phyloP scores from a whole-genome alignment of 1,140 invertebrate genomes.

The Tetraneura akinire region DNA sequence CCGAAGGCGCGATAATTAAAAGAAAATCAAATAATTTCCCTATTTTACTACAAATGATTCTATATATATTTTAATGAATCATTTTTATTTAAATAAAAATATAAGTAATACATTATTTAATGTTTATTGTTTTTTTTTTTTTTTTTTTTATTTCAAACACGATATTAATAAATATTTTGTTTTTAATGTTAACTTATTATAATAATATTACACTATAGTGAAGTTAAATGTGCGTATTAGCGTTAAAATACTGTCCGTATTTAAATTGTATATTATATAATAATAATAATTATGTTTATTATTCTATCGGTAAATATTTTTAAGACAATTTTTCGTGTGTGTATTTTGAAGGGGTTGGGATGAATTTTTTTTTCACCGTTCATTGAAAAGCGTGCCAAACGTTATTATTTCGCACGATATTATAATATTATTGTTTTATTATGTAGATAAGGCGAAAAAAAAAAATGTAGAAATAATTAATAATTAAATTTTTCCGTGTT shows the following conservation, averaged over 20 bases:
- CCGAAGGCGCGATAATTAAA: not conserved
- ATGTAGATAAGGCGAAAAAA: not conserved
- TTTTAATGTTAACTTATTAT: conserved; percentile 21
- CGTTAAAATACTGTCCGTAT: not conserved
- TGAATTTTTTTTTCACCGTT: conserved; percentile 2
- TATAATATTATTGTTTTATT: no score
- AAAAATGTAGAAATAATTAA: no score
- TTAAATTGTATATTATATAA: conserved; percentile 12
- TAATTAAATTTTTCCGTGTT: not conserved
- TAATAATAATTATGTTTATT: conserved; percentile 30
- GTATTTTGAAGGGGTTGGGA: conserved; percentile 5
- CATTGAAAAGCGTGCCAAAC: not conserved
- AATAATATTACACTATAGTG: conserved; percentile 18
- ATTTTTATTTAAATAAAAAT: not conserved
- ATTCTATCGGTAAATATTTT: not conserved
- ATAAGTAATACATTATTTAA: not conserved
- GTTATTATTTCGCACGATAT: conserved; percentile 17
- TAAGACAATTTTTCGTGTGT: no score
- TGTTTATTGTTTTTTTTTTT: conserved; percentile 7
- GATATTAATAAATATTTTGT: conserved; percentile 13
- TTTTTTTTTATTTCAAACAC: not conserved
- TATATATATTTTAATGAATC: conserved; percentile 1
- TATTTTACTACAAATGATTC: not conserved
- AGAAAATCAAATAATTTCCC: not conserved
- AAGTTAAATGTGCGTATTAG: not conserved